Base-by-base conservation (phyloP, 2,113 vertebrate species). In the Cathartes aura region DNA sequence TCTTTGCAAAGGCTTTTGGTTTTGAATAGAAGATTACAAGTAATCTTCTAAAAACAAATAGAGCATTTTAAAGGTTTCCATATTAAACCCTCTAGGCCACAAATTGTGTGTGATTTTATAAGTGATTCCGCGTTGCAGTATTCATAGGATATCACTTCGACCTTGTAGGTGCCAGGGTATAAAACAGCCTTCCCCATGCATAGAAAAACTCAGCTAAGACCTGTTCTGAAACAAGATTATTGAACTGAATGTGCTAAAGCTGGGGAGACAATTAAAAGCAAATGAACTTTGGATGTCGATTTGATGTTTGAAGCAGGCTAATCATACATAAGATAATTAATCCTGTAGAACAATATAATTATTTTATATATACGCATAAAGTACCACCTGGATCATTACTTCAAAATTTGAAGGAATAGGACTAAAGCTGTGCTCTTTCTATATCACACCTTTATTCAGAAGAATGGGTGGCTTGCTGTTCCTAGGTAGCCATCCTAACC, bases 371-470 rank as follows among this genome's bases (percentile, higher is more conserved):
- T 40, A 40, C 22, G 40, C 18, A 10, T 45, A 36, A 40, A 50
- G 13, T 52, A 34, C 78, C 17, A 45, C 43, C 38, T 87, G 72
- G 42, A 23, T 78, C 38, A 12, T 56, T 26, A 26, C 40, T 85
- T 72, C 8, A 26, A 12, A 56, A 38, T 81, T 27, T 64, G 53
- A 58, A 78, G 53, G 26, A n/a, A 30, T 9, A 34, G 12, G 47
- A 11, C 62, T 27, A 15, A 34, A 55, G 8, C 40, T 56, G 21
- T 62, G 45, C 32, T 82, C 36, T 52, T 12, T 16, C 30, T 78
- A 0, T n/a, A 5, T 34, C 12, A 1, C 7, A 5, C 8, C 22
- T 34, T 34, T 15, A 1, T 27, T 30, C 11, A 7, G 36, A 50
- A 22, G 71, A 34, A 14, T 1, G 3, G 5, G 19, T 68, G 45